Conservation (phyloP, 2,113 vertebrate genomes). For the Marmota monax region DNA sequence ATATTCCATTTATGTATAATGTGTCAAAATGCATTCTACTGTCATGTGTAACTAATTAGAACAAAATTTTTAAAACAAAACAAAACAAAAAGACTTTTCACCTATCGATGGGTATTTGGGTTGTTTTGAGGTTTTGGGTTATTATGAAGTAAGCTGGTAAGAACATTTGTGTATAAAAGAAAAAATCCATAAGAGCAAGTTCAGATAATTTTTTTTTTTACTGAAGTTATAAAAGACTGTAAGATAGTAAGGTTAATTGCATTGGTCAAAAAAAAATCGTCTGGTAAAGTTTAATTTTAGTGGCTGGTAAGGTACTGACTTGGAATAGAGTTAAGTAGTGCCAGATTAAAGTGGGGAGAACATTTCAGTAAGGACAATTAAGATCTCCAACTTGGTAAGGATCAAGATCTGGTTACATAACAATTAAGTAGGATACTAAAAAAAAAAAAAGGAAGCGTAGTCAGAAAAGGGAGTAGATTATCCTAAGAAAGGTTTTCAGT, state of each 20-base stretch:
- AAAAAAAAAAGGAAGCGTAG: background rate
- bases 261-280: background rate
- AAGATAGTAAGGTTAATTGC: background rate
- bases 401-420: background rate
- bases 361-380: background rate
- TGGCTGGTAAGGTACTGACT: background rate
- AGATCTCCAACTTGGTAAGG: background rate
- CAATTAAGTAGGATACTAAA: background rate
- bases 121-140: too few relatives aligned
- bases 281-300: background rate
- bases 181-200: background rate
- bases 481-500: background rate
- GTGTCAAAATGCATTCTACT: too few relatives aligned
- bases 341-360: background rate
- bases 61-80: too few relatives aligned
- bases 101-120: too few relatives aligned
- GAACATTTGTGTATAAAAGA: background rate
- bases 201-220: background rate
- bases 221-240: background rate
- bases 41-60: too few relatives aligned
- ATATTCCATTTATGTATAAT: too few relatives aligned
- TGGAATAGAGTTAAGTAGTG: background rate
- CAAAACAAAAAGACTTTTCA: too few relatives aligned
- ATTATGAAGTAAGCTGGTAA: too few relatives aligned
- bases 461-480: background rate